Base-by-base conservation (phyloP, 2,888 invertebrate species). In the Pseudococcus viburni region DNA sequence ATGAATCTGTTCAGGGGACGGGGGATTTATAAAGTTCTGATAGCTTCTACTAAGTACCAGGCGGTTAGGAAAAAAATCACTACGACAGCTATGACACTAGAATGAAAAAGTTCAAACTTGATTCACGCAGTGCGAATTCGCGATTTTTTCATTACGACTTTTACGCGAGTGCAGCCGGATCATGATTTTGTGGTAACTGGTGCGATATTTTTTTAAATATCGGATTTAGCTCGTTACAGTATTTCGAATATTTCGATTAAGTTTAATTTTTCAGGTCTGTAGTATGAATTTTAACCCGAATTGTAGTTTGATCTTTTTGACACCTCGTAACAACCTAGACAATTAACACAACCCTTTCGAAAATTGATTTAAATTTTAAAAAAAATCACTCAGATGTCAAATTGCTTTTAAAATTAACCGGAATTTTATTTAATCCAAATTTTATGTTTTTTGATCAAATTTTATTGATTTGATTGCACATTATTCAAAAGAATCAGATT, bases 1-100 rank as follows among this genome's bases (percentile, higher is more conserved):
- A 86, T n/a, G 86, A 17, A 33, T 26, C 46, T 42, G 39, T n/a
- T 22, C 15, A 33, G 48, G 48, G 33, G 87, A 42, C n/a, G 51
- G 77, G 87, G 87, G 51, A 77, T n/a, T 26, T 87, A 87, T 87
- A 48, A 80, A 80, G 87, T 77, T 87, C 42, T 77, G 87, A 87
- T 87, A 87, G 80, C 51, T 48, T 73, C 46, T 22, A 48, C 68
- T 86, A 87, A 87, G 87, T 87, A 87, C 87, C 87, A 55, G 87
- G 51, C 87, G 87, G 87, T 26, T 51, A 51, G 46, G 39, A 51
- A 80, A 87, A 87, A 80, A 77, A 46, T 51, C 87, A 48, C 55
- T 42, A 86, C 64, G 86, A 87, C 87, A 19, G 87, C 80, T 87
- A 48, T 87, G 77, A 87, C 87, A 87, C 33, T 80, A 77, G 39